Base-by-base conservation (phyloP, 2,888 invertebrate genomes). In the Amorpha juglandis region DNA sequence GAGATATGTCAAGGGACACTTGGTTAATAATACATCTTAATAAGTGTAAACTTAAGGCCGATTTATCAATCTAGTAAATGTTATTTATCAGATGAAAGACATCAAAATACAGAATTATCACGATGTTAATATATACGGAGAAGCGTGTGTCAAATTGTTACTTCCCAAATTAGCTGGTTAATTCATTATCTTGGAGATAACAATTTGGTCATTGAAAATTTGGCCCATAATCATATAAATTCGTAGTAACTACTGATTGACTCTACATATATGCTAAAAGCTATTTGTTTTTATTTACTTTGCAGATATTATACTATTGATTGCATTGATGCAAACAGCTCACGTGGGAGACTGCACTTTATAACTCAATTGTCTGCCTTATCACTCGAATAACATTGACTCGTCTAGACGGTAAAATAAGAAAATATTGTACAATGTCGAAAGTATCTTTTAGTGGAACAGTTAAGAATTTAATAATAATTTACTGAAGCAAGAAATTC, bases 361-460 rank as follows among this genome's bases (percentile, higher is more conserved):
- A 58, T 42, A 12, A 19, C 7, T 42, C 38, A 58, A 42, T 19
- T 58, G 58, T 58, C 58, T 58, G 58, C 19, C 58, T 58, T 58
- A 58, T 58, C 38, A 19, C 42, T 38, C 19, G 19, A 58, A 58
- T 58, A 58, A 19, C 19, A 58, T 19, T 42, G 19, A 11, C 58
- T 58, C 19, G 58, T 58, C 58, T 58, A 58, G 58, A 58, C 58
- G 38, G 58, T 21, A 58, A 58, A 55, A 63, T 50, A 33, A 35
- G 48, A 55, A n/a, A 55, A 38, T 55, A 55, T 16, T 38, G 42
- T 19, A 19, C 9, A 50, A 19, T 50, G 19, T 19, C 50, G 19
- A 19, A 9, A 19, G 50, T 50, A 19, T 27, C 12, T 58, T 35
- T 55, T 9, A 11, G 19, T 12, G 42, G 11, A 16, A 11, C 8